These are phyloP conservation scores for Seira musarum DNA, from an alignment of 2,888 invertebrate species.

Conservation along the genomic window DNA sequence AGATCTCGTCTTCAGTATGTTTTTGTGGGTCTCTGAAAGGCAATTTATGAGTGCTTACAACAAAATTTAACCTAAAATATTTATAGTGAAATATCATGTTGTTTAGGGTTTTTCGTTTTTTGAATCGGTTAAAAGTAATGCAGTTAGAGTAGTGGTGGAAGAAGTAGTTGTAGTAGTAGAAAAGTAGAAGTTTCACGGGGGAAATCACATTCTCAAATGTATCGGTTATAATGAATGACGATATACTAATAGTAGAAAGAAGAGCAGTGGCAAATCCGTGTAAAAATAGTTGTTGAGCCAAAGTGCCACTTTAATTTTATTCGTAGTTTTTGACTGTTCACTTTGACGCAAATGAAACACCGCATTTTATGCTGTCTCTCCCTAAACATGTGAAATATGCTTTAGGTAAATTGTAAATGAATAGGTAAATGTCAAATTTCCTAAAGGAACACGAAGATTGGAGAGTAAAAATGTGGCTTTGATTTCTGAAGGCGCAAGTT, in stretches of 20 bases:
- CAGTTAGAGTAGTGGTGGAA: not conserved
- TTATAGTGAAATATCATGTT: slow-evolving; percentile 59
- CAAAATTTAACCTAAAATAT: slow-evolving; percentile 55
- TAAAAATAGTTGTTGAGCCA: slow-evolving; percentile 51
- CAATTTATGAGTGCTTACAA: slow-evolving; percentile 60
- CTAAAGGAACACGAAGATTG: too few relatives aligned
- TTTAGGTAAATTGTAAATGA: not conserved
- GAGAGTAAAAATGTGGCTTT: too few relatives aligned
- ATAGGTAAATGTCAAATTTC: slow-evolving; percentile 16
- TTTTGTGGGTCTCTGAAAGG: slow-evolving; percentile 56
- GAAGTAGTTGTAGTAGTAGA: too few relatives aligned
- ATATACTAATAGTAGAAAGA: not conserved
- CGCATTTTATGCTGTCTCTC: not conserved
- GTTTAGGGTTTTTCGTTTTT: slow-evolving; percentile 12
- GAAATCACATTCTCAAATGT: slow-evolving; percentile 11
- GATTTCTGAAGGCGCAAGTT: too few relatives aligned
- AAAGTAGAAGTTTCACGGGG: not conserved
- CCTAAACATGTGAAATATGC: not conserved
- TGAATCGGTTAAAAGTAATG: not conserved
- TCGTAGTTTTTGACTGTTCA: slow-evolving; percentile 7
- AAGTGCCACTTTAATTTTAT: slow-evolving; percentile 43
- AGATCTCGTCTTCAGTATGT: not conserved
- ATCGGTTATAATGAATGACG: slow-evolving; percentile 28
- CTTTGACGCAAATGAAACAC: slow-evolving; percentile 15
- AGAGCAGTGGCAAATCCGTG: slow-evolving; percentile 30